Conservation (phyloP, 2,797 vertebrate species). For the Lepus oiostolus region DNA sequence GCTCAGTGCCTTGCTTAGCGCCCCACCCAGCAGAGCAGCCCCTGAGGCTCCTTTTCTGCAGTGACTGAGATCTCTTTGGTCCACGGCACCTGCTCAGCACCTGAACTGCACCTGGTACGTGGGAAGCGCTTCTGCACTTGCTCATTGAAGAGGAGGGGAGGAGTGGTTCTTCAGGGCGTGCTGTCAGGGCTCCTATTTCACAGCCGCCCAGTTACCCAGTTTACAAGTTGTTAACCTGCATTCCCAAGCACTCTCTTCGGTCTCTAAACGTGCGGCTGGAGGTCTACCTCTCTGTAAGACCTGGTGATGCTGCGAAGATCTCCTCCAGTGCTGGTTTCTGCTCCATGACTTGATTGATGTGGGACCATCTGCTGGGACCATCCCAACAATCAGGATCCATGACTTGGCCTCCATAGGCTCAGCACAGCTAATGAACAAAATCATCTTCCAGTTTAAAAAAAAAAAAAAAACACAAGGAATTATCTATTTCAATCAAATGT, state of each 20-base stretch:
- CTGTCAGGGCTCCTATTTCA: neutral
- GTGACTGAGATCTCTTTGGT: neutral
- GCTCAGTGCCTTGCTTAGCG: neutral
- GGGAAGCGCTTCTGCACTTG: neutral
- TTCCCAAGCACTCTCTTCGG: constrained; percentile 7
- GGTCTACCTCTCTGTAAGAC: neutral
- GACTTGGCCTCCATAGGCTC: neutral
- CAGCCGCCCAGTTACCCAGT: neutral
- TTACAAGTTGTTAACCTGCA: constrained; percentile 5
- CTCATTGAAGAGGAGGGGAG: neutral
- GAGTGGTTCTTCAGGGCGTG: neutral
- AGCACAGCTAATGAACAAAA: constrained; percentile 22
- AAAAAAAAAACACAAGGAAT: neutral
- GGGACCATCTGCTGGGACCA: neutral
- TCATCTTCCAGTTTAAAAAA: constrained; percentile 43
- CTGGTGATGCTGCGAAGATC: neutral
- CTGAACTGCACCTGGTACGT: neutral
- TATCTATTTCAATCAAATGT: neutral
- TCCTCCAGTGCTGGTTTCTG: neutral
- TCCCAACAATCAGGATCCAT: constrained; percentile 39
- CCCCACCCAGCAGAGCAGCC: neutral
- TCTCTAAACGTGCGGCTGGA: neutral
- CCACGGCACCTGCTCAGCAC: neutral
- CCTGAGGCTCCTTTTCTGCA: neutral
- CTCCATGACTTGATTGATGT: neutral